A percentile compares a stretch with the other conserved stretches of the same genome.
These are phyloP conservation scores for Spinibarbus caldwelli DNA, from an alignment of 2,797 vertebrate genomes.

Conservation along the genomic window DNA sequence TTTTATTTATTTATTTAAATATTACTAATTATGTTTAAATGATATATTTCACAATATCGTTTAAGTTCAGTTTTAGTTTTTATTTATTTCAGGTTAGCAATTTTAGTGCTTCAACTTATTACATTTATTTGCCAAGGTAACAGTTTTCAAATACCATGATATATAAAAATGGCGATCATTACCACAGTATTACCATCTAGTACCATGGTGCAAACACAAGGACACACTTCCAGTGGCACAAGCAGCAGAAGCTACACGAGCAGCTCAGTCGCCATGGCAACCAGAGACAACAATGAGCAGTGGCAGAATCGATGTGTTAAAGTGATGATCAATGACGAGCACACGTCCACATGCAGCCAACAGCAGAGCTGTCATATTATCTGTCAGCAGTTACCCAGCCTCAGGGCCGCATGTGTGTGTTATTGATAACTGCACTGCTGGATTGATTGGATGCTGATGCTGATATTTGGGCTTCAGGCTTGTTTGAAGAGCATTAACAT, in stretches of 20 bases:
- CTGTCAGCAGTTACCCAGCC: slow-evolving; percentile 23
- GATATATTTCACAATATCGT: neutral
- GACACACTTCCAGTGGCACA: neutral
- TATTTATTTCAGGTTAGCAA: too few relatives aligned
- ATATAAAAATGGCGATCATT: neutral
- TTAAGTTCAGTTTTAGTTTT: neutral
- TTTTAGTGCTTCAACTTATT: neutral
- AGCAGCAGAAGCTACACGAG: neutral
- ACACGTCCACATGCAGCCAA: neutral
- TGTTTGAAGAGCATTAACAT: neutral
- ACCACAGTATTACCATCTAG: too few relatives aligned
- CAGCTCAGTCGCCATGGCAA: slow-evolving; percentile 38
- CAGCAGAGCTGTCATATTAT: slow-evolving; percentile 9
- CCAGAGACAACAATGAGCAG: slow-evolving; percentile 30
- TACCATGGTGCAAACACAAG: neutral
- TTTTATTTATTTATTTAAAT: too few relatives aligned
- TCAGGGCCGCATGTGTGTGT: neutral
- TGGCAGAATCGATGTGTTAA: slow-evolving; percentile 29
- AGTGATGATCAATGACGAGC: slow-evolving; percentile 48
- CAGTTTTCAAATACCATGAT: neutral
- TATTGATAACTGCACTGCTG: slow-evolving; percentile 22
- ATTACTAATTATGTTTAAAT: too few relatives aligned
- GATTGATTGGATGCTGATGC: slow-evolving; percentile 27
- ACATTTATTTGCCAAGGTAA: neutral
- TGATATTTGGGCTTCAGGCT: slow-evolving; percentile 21